Conservation (phyloP, 2,797 vertebrate species). For the Anguilla pacifica region DNA sequence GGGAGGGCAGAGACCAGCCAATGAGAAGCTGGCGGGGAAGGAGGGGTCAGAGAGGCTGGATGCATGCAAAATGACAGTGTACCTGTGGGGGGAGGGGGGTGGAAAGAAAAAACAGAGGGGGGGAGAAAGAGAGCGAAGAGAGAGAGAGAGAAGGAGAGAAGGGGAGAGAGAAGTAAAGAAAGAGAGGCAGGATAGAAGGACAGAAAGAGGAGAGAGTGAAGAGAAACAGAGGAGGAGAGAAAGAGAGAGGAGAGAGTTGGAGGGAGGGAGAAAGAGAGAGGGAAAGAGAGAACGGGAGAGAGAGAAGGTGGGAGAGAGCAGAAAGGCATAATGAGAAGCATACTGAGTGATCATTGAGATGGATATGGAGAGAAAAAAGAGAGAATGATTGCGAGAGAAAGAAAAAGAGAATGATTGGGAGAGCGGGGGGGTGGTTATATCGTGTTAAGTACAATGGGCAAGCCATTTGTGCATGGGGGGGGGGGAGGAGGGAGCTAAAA, state of each 20-base stretch:
- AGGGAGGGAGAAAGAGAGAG: not conserved
- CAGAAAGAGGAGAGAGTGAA: too few species aligned
- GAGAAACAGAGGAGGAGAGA: too few species aligned
- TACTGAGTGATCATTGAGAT: not conserved
- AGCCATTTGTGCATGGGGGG: not conserved
- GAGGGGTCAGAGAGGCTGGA: not conserved
- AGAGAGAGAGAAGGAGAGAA: not conserved
- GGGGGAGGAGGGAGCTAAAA: too few species aligned
- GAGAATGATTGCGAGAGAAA: not conserved
- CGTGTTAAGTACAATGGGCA: not conserved
- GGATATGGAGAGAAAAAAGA: not conserved
- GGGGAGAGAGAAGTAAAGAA: too few species aligned
- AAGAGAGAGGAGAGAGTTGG: too few species aligned
- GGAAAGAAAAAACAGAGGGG: too few species aligned
- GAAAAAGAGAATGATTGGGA: not conserved
- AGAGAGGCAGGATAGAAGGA: too few species aligned
- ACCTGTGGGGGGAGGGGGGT: not conserved
- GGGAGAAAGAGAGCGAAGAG: too few species aligned
- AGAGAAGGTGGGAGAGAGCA: not conserved
- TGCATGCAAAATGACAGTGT: not conserved
- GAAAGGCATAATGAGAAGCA: not conserved
- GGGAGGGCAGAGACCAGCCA: not conserved
- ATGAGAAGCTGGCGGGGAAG: not conserved
- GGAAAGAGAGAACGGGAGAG: not conserved
- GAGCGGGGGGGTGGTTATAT: not conserved